Conservation (phyloP, 2,113 vertebrate species). For the Bos indicus region DNA sequence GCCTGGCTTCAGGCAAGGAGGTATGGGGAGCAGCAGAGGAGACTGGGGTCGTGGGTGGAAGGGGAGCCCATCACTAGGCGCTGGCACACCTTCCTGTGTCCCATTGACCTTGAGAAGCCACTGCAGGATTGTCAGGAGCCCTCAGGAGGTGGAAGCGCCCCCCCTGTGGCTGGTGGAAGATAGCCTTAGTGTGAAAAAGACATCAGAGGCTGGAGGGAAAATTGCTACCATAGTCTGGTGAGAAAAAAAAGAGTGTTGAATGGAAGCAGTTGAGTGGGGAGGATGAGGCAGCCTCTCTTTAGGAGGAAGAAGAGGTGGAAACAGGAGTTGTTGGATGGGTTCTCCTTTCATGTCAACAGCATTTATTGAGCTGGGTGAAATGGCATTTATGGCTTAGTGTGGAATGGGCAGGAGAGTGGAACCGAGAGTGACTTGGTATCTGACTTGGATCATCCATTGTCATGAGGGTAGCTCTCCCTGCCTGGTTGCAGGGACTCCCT, state of each 20-base stretch:
- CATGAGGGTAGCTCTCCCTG: neutral
- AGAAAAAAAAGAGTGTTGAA: neutral
- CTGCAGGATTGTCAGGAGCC: neutral
- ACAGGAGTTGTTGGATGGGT: neutral
- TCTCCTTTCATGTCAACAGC: neutral
- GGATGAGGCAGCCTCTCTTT: neutral
- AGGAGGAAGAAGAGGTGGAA: neutral
- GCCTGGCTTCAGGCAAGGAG: neutral
- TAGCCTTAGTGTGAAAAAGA: neutral
- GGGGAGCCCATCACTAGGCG: fast-evolving
- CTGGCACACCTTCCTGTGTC: neutral
- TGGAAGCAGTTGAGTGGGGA: neutral
- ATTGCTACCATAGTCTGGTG: fast-evolving
- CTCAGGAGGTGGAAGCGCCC: neutral
- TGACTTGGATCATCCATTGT: neutral
- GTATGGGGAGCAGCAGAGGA: fast-evolving
- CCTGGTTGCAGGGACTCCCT: neutral
- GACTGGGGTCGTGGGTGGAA: neutral
- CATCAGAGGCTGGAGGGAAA: neutral
- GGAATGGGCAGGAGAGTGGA: neutral
- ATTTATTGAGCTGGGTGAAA: neutral
- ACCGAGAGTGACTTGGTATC: neutral
- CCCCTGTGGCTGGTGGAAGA: neutral
- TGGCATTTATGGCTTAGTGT: neutral
- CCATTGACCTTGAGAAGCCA: neutral